Evolutionary conservation across 2,797 vertebrate species (phyloP).

Genomic region (Orientallactaga sibirica): DNA sequence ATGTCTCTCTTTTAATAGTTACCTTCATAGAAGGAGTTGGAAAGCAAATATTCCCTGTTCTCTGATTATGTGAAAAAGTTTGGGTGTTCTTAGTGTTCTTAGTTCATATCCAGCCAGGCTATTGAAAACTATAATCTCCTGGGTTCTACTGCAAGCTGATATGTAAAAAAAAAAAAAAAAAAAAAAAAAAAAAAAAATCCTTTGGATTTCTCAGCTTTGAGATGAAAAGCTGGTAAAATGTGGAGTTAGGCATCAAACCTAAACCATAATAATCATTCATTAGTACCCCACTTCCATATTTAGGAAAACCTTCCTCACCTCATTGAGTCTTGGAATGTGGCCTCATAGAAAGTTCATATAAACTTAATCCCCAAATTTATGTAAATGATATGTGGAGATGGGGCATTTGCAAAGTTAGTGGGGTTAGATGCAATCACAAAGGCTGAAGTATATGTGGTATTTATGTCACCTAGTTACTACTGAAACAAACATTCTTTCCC

Average conservation of each 20-base stretch:
- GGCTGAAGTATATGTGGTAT: background rate
- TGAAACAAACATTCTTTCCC: slow-evolving; percentile 9
- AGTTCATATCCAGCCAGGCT: background rate
- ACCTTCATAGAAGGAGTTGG: no score
- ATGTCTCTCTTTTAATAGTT: background rate
- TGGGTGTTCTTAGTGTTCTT: background rate
- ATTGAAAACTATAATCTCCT: background rate
- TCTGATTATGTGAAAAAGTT: no score
- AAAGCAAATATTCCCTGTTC: no score
- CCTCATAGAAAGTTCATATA: background rate
- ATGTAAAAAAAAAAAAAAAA: no score
- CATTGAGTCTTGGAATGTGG: background rate
- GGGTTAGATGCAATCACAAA: background rate
- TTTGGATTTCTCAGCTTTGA: background rate
- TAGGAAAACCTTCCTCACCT: background rate
- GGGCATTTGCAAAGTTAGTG: background rate
- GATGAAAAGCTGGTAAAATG: background rate
- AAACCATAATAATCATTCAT: background rate
- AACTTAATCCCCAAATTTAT: background rate
- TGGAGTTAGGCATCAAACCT: background rate
- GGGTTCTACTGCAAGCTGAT: background rate
- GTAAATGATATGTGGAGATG: background rate
- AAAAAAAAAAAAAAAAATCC: no score
- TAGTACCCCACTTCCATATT: background rate
- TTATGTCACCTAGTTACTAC: slow-evolving; percentile 2